Evolutionary conservation across 2,797 vertebrate species (phyloP), one percentile per base, ranked within the genome.

Genomic region (Pteronotus mesoamericanus): DNA sequence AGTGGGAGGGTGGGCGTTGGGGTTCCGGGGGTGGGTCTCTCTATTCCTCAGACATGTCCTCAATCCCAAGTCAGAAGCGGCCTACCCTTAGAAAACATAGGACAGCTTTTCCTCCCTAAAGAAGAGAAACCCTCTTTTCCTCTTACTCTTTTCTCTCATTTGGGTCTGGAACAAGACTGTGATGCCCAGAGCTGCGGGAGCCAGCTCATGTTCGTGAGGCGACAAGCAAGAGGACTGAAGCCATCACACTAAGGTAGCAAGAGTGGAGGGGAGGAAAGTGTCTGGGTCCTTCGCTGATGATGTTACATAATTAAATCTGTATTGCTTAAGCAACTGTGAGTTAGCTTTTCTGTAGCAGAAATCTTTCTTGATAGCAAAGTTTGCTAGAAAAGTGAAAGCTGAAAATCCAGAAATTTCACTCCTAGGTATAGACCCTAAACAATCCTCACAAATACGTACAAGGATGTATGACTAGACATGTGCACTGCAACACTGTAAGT

Each of bases 331-430:
- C 42, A 51, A 32, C 44, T 77, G 14, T 29, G 32, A 34, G 24
- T 14, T 12, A 34, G 48, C 39, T 79, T 34, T 74, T 66, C 69
- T 93, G 39, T 46, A 77, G 69, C 22, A 59, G 72, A 42, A 86
- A 48, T 32, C 11, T 69, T 92, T 89, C 34, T 3, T 26, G 32
- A 68, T 61, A 86, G 6, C 71, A 82, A 1, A 29, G 26, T 24
- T 68, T 26, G 37, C 34, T 29, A 71, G 11, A n/a, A 53, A 85
- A 79, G 22, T 46, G 57, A 93, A 86, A 77, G 42, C n/a, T 69
- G 37, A 61, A 77, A 53, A 68, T 55, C 29, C 21, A 69, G 74
- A 82, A 94, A 77, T 93, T 86, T n/a, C 5, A 86, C 21, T 57
- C 34, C 29, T 80, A 89, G 37, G 0, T 72, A 68, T 16, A 34